Evolutionary conservation across 2,797 vertebrate species (phyloP), one percentile per base, ranked within the genome.

Genomic region (Eidolon dupreanum): DNA sequence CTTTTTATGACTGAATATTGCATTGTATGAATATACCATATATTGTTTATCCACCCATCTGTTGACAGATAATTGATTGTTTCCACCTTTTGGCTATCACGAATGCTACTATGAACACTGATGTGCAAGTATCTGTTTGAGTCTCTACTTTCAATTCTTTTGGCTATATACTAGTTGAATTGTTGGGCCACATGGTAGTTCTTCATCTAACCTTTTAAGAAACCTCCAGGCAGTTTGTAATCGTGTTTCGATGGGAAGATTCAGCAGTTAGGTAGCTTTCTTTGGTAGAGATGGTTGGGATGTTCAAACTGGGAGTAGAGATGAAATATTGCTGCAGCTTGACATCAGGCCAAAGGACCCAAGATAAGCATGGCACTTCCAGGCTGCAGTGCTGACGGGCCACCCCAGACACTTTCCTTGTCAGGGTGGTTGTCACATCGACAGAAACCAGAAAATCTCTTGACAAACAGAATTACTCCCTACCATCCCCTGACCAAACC

Each of bases 371-470:
- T 20, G 70, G 74, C 26, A 4, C 43, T 63, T 51, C 55, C 63
- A 59, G 33, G 31, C 77, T 4, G 3, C 11, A 2, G 38, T 31
- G 68, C n/a, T 33, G 43, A 68, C 57, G 28, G 36, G 41, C 43
- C 55, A 51, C 36, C 65, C 36, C 70, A 66, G 68, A 57, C 24
- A 33, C 57, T 55, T 43, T 68, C 38, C 57, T 90, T 49, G 19
- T 87, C 68, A 55, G 26, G 33, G 43, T 59, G 33, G 36, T 77
- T 83, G 88, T 93, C 87, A 65, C 63, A 51, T 1, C 17, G 75
- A 88, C 7, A 77, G 63, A 90, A 95, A 68, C 68, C 88, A 92
- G 97, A 74, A 74, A 90, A 88, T 49, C 82, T 65, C 33, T 36
- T 87, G 57, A 93, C 63, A 59, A 95, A 81, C 28, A 82, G 59